A percentile compares a stretch with the other conserved stretches of the same genome.
These are phyloP conservation scores for Meandrusa payeni DNA, from an alignment of 2,888 invertebrate species.

Conservation along the genomic window DNA sequence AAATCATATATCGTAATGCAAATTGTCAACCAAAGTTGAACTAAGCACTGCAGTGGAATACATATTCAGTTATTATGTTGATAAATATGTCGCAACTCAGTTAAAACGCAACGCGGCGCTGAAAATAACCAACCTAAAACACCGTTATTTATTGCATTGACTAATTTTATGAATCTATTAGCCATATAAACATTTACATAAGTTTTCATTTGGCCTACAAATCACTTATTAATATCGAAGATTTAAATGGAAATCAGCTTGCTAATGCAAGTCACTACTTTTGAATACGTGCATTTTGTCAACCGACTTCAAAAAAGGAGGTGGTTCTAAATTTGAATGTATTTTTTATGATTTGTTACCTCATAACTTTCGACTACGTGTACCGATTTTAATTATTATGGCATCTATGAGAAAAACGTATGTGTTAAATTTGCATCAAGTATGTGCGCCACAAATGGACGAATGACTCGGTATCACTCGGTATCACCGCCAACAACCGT, in stretches of 20 bases:
- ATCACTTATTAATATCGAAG: slow-evolving; percentile 2
- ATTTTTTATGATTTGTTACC: too few species aligned
- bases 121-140: slow-evolving; percentile 40
- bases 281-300: too few species aligned
- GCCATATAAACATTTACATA: slow-evolving; percentile 21
- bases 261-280: background rate
- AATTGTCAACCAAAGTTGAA: slow-evolving; percentile 37
- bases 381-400: too few species aligned
- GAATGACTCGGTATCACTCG: too few species aligned
- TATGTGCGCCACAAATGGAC: too few species aligned
- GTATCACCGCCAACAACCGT: too few species aligned
- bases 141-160: slow-evolving; percentile 34
- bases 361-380: too few species aligned
- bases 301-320: too few species aligned
- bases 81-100: slow-evolving; percentile 62
- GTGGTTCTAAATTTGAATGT: too few species aligned
- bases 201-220: slow-evolving; percentile 11
- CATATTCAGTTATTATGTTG: slow-evolving; percentile 71
- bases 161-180: slow-evolving; percentile 18
- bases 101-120: slow-evolving; percentile 48
- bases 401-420: too few species aligned
- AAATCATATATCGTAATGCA: slow-evolving; percentile 19
- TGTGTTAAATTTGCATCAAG: too few species aligned
- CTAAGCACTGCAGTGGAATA: slow-evolving; percentile 62
- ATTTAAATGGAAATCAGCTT: slow-evolving; percentile 1